phyloP scores from a whole-genome alignment of 2,113 vertebrate species.

The Acrocephalus arundinaceus region DNA sequence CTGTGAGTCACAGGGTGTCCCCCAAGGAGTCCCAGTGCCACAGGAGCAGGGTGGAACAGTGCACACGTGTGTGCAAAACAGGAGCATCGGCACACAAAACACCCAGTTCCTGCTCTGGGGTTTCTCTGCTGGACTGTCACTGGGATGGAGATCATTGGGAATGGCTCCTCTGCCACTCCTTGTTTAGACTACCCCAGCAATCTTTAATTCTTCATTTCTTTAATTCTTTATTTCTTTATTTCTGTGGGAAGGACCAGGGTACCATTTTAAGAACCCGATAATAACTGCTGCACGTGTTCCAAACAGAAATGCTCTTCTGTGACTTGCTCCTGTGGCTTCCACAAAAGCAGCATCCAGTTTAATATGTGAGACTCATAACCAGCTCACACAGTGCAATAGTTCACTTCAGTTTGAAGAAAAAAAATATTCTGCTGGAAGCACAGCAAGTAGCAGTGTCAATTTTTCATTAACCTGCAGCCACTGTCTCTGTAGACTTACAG shows the following conservation, averaged over 20 bases:
- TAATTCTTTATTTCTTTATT: not conserved
- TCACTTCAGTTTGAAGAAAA: conserved; percentile 49
- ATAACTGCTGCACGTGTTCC: not conserved
- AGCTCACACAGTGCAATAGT: conserved; percentile 21
- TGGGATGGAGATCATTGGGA: not conserved
- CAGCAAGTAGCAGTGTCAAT: conserved; percentile 57
- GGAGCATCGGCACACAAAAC: too few species aligned
- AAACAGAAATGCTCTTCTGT: not conserved
- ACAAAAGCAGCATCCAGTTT: conserved; percentile 3
- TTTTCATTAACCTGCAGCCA: conserved; percentile 76
- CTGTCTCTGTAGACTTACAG: conserved; percentile 56
- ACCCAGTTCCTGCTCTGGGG: rapidly evolving
- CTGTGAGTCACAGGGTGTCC: not conserved
- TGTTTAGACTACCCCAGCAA: not conserved
- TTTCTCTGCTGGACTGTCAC: not conserved
- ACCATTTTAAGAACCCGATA: not conserved
- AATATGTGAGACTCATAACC: conserved; percentile 55
- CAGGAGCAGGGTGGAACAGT: not conserved
- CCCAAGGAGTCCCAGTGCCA: not conserved
- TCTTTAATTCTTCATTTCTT: not conserved
- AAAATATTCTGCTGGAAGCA: conserved; percentile 49
- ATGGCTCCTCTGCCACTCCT: not conserved
- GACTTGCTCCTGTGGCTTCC: not conserved
- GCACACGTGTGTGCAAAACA: rapidly evolving
- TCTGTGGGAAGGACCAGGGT: not conserved